These are phyloP conservation scores for Malacoctenus gilli DNA, from an alignment of 2,797 vertebrate species.

Conservation along the genomic window DNA sequence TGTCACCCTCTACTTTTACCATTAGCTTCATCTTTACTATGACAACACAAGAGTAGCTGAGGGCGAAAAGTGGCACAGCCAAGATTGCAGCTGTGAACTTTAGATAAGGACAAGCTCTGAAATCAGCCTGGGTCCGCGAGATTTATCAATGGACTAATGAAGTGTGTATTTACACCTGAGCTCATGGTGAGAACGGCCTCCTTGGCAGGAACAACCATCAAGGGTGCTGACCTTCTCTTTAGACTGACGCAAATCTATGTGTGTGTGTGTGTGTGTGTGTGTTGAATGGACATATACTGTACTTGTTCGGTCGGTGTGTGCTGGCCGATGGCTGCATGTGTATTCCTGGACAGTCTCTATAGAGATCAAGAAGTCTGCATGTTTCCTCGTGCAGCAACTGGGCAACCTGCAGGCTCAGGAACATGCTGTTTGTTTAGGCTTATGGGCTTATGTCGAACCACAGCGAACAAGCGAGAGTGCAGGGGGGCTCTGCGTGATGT, in stretches of 20 bases:
- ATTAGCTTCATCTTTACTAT: too few species aligned
- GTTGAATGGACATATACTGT: too few species aligned
- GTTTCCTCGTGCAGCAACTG: constrained; percentile 24
- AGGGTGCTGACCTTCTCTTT: constrained; percentile 31
- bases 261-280: constrained; percentile 16
- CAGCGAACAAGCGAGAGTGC: constrained; percentile 15
- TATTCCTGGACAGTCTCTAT: constrained; percentile 16
- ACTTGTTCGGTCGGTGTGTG: too few species aligned
- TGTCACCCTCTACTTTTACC: too few species aligned
- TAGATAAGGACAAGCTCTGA: too few species aligned
- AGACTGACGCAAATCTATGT: constrained; percentile 15
- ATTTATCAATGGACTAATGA: too few species aligned
- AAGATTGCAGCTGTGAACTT: too few species aligned
- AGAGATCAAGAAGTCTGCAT: constrained; percentile 30
- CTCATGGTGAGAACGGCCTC: not conserved
- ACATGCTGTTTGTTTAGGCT: constrained; percentile 35
- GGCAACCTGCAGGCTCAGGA: constrained; percentile 53
- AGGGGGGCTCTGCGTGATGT: constrained; percentile 25
- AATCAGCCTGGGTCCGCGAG: too few species aligned
- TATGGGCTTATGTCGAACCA: constrained; percentile 18
- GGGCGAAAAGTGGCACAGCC: too few species aligned
- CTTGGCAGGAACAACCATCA: not conserved
- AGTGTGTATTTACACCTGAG: too few species aligned
- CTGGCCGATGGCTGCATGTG: too few species aligned
- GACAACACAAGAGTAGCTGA: too few species aligned